Evolutionary conservation across 2,797 vertebrate species (phyloP).

Genomic region (Dendrocincla tyrannina): DNA sequence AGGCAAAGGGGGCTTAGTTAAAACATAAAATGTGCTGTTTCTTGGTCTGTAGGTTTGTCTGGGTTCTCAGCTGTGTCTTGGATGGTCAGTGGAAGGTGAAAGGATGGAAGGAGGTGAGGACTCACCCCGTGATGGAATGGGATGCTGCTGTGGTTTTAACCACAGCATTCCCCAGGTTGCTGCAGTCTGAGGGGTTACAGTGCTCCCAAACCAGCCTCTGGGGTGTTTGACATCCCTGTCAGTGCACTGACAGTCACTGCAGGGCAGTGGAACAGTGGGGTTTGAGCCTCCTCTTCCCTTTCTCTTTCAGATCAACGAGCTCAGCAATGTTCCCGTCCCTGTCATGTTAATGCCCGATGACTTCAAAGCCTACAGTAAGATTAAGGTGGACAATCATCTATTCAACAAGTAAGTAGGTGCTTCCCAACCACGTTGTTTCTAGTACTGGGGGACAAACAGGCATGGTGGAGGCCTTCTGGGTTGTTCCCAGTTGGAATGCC

Average conservation of each 20-base stretch:
- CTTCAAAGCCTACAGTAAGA: constrained; percentile 98
- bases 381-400: constrained; percentile 98
- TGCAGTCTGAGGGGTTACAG: not conserved
- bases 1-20: not conserved
- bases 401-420: constrained; percentile 91
- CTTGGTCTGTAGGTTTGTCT: not conserved
- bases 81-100: not conserved
- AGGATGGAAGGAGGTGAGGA: not conserved
- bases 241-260: not conserved
- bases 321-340: constrained; percentile 93
- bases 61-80: not conserved
- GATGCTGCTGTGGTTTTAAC: not conserved
- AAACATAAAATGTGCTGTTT: not conserved
- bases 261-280: not conserved
- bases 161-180: not conserved
- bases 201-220: not conserved
- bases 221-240: fast-evolving
- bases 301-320: constrained; percentile 88
- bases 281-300: not conserved
- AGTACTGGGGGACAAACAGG: not conserved
- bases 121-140: fast-evolving
- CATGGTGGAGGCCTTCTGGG: not conserved
- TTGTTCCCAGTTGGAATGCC: not conserved
- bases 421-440: not conserved
- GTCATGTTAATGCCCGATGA: constrained; percentile 97